These are phyloP conservation scores for Saccostrea glomerata DNA, from an alignment of 1,140 invertebrate genomes.

Conservation along the genomic window DNA sequence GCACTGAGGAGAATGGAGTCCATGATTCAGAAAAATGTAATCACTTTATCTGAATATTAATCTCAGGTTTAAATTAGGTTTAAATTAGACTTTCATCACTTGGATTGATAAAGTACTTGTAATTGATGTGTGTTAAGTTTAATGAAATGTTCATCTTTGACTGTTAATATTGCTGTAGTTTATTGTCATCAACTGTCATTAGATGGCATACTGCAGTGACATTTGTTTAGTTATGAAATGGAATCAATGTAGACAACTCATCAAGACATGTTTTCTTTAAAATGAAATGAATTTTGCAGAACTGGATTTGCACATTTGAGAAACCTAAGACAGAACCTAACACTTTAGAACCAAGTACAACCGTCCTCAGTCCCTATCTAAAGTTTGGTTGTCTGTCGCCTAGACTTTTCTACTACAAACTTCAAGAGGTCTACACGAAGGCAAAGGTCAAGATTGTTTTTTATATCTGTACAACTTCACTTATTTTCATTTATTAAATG, in stretches of 20 bases:
- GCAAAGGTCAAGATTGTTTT: slow-evolving; percentile 72
- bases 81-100: no score
- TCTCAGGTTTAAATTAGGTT: no score
- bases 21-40: slow-evolving; percentile 85
- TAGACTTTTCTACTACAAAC: slow-evolving; percentile 89
- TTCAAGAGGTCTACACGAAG: slow-evolving; percentile 90
- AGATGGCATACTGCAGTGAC: neutral
- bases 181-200: no score
- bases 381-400: slow-evolving; percentile 93
- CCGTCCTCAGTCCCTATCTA: slow-evolving; percentile 91
- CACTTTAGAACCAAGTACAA: slow-evolving; percentile 87
- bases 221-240: neutral
- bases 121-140: no score
- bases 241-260: neutral
- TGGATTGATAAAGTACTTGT: no score
- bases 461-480: no score
- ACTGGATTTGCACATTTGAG: slow-evolving; percentile 93
- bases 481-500: no score
- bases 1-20: slow-evolving; percentile 88
- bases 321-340: slow-evolving; percentile 93
- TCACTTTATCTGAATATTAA: neutral
- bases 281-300: slow-evolving; percentile 81
- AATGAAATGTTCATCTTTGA: no score
- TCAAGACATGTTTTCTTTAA: no score
- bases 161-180: no score